Percentiles rank a stretch among this genome's conserved stretches.
Conservation (phyloP, 2,888 invertebrate species). For the Atrina japonica region DNA sequence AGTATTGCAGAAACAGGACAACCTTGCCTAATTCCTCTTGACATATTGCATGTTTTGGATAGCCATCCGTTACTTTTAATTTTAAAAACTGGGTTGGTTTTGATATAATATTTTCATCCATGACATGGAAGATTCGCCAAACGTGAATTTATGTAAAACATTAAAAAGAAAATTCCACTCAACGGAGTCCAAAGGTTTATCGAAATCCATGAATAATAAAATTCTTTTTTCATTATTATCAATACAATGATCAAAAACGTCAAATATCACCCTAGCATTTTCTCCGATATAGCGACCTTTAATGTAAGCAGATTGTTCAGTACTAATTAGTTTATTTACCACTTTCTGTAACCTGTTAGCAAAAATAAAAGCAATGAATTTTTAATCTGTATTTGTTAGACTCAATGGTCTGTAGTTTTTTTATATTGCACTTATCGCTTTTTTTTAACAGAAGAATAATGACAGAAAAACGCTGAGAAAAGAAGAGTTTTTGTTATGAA, state of each 20-base stretch:
- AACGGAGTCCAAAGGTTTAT: conserved; percentile 38
- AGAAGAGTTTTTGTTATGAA: background rate
- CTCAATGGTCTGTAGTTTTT: too few relatives aligned
- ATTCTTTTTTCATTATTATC: too few relatives aligned
- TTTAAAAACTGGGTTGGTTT: background rate
- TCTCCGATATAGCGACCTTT: background rate
- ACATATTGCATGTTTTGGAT: conserved; percentile 11
- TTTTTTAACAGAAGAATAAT: too few relatives aligned
- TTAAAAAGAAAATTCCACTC: conserved; percentile 22
- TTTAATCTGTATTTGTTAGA: too few relatives aligned
- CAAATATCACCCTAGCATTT: conserved; percentile 1
- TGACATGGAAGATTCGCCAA: background rate
- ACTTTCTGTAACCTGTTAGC: background rate
- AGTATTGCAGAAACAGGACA: conserved; percentile 16
- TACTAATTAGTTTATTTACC: background rate
- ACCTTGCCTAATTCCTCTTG: conserved; percentile 16
- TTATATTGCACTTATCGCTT: too few relatives aligned
- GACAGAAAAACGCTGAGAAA: too few relatives aligned
- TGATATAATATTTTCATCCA: conserved; percentile 16
- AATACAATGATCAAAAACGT: background rate
- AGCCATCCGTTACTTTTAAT: conserved; percentile 20
- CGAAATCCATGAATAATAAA: conserved; percentile 34
- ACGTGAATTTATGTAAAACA: too few relatives aligned
- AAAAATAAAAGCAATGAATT: conserved; percentile 1
- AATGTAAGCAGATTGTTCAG: background rate